Percentiles rank a stretch among this genome's conserved stretches.
These are phyloP conservation scores for Clitarchus hookeri DNA, from an alignment of 2,888 invertebrate species.

Conservation along the genomic window DNA sequence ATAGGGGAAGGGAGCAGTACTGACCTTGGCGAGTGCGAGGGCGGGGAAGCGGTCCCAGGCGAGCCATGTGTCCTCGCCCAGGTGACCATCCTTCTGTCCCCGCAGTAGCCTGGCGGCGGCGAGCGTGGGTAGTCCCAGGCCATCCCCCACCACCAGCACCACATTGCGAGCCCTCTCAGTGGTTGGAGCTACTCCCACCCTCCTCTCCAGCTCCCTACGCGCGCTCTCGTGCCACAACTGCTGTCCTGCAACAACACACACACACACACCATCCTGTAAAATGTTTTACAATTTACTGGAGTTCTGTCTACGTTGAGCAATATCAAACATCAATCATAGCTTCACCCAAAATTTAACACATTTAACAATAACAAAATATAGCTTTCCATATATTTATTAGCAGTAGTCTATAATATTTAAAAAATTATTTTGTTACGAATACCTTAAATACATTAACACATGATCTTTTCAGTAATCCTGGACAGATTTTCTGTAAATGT, in stretches of 20 bases:
- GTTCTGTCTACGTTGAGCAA: too few relatives aligned
- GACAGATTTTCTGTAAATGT: too few relatives aligned
- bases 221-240: conserved; percentile 65
- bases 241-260: conserved; percentile 54
- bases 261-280: too few relatives aligned
- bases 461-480: too few relatives aligned
- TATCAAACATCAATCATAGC: too few relatives aligned
- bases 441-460: too few relatives aligned
- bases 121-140: conserved; percentile 73
- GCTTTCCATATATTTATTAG: too few relatives aligned
- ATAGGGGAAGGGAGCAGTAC: conserved; percentile 37
- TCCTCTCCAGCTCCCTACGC: conserved; percentile 60
- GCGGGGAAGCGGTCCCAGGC: conserved; percentile 74
- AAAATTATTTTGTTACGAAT: too few relatives aligned
- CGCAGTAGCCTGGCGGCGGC: conserved; percentile 72
- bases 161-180: conserved; percentile 62
- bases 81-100: conserved; percentile 63
- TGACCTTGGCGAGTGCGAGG: conserved; percentile 70
- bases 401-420: too few relatives aligned
- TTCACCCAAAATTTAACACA: too few relatives aligned
- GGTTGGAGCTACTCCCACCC: conserved; percentile 49
- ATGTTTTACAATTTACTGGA: too few relatives aligned
- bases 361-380: too few relatives aligned
- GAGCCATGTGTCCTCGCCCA: conserved; percentile 69
- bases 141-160: conserved; percentile 74